phyloP scores from a whole-genome alignment of 2,888 invertebrate species.

The Thera obeliscata region DNA sequence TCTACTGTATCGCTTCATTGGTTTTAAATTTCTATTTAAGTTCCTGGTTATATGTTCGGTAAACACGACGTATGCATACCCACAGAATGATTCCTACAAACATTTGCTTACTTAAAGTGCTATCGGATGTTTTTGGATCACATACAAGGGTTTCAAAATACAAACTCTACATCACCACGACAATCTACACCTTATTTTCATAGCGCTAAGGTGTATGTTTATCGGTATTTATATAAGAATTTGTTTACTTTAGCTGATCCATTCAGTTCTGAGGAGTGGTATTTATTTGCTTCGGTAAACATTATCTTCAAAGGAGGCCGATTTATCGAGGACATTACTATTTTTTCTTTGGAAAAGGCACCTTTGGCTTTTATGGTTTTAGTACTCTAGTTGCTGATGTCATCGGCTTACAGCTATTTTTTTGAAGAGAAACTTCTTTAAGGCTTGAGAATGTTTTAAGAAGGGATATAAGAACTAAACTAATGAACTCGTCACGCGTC shows the following conservation, averaged over 20 bases:
- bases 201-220: slow-evolving; percentile 16
- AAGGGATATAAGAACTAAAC: too few species aligned
- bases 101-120: slow-evolving; percentile 65
- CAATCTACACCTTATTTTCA: slow-evolving; percentile 36
- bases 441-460: too few species aligned
- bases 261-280: slow-evolving; percentile 61
- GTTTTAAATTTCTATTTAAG: slow-evolving; percentile 18
- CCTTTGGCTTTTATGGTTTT: neutral
- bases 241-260: slow-evolving; percentile 64
- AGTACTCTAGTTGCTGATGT: neutral
- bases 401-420: too few species aligned
- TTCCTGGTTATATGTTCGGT: slow-evolving; percentile 21
- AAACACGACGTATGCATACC: slow-evolving; percentile 28
- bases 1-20: neutral
- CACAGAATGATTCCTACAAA: slow-evolving; percentile 49
- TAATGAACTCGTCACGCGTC: too few species aligned
- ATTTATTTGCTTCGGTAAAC: slow-evolving; percentile 66
- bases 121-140: slow-evolving; percentile 73
- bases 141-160: slow-evolving; percentile 64
- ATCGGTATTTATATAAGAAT: slow-evolving; percentile 42
- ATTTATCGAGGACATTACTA: slow-evolving; percentile 55
- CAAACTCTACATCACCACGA: slow-evolving; percentile 31
- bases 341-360: neutral
- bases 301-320: slow-evolving; percentile 49
- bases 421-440: too few species aligned